Base-by-base conservation (phyloP, 2,797 vertebrate species). In the Poecilia velifera region DNA sequence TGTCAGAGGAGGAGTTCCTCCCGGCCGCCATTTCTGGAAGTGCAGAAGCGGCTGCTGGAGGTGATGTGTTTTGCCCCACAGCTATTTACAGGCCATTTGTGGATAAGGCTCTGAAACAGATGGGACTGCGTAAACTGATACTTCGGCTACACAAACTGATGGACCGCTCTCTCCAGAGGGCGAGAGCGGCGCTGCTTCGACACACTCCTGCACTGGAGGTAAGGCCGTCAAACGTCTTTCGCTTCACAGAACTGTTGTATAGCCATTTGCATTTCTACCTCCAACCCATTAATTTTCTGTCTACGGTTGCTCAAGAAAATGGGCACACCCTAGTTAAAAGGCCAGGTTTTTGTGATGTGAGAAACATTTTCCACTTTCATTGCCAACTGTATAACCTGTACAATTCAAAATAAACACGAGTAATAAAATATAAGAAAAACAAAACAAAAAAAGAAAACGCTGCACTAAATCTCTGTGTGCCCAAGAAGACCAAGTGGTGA, bases 71-170 rank as follows among this genome's bases (percentile, higher is more conserved):
- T 83, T 98, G 96, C 89, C 96, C 98, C 84, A 99, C 98, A 18
- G 96, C 98, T 88, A 99, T 99, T 92, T 99, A 99, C 91, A 96
- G 98, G 43, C 98, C 98, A 0, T 99, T 99, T 96, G 98, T 99
- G 91, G 98, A 99, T 95, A 99, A 99, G 95, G 98, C 98, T 73
- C 96, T 99, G 96, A 99, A 99, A 94, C 98, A 99, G 93, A 99
- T 99, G 98, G 98, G 98, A 68, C 95, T 99, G 74, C 96, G 98
- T 76, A 99, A 99, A 93, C 94, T 99, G 77, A 99, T 99, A 92
- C 95, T 98, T 83, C 96, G 98, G 92, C 97, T 99, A 87, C 98
- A 99, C 96, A 99, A 99, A 92, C 95, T 99, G 91, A 99, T 99
- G 98, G 96, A 99, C 85, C 98, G 98, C 70, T 99, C 98, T 39